Evolutionary conservation across 2,888 invertebrate genomes (phyloP).

Genomic region (Thera britannica): DNA sequence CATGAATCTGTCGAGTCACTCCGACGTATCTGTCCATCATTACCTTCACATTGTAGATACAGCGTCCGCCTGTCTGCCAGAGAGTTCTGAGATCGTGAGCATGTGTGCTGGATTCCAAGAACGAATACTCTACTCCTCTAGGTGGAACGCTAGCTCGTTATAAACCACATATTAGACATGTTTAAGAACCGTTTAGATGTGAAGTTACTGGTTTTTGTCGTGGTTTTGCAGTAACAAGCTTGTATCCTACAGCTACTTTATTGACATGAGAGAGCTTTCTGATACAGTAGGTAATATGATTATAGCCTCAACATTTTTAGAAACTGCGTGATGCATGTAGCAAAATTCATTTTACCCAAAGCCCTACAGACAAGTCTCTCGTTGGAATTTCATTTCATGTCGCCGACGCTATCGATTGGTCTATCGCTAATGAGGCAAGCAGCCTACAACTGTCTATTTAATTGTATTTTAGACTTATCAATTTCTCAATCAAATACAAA

Average conservation of each 20-base stretch:
- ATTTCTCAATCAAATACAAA: slow-evolving; percentile 20
- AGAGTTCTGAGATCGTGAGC: slow-evolving; percentile 47
- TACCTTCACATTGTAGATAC: slow-evolving; percentile 45
- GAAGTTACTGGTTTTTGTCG: slow-evolving; percentile 38
- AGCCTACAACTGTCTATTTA: slow-evolving; percentile 6
- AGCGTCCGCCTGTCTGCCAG: slow-evolving; percentile 65
- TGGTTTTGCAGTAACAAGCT: slow-evolving; percentile 31
- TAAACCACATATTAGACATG: slow-evolving; percentile 49
- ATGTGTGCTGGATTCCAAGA: slow-evolving; percentile 58
- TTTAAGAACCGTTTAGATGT: slow-evolving; percentile 44
- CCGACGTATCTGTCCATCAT: slow-evolving; percentile 46
- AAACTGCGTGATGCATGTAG: background rate
- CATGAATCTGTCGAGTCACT: slow-evolving; percentile 37
- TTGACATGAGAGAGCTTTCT: slow-evolving; percentile 28
- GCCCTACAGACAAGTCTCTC: background rate
- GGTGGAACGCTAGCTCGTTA: slow-evolving; percentile 54
- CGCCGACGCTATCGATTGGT: background rate
- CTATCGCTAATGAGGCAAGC: background rate
- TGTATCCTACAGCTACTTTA: background rate
- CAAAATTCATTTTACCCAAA: background rate
- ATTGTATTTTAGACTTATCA: slow-evolving; percentile 7
- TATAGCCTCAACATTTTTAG: slow-evolving; percentile 5
- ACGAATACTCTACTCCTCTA: slow-evolving; percentile 63
- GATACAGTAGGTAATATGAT: slow-evolving; percentile 4
- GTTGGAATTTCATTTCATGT: background rate